These are phyloP conservation scores for Pseudochirops corinnae DNA, from an alignment of 2,797 vertebrate genomes.

Conservation along the genomic window DNA sequence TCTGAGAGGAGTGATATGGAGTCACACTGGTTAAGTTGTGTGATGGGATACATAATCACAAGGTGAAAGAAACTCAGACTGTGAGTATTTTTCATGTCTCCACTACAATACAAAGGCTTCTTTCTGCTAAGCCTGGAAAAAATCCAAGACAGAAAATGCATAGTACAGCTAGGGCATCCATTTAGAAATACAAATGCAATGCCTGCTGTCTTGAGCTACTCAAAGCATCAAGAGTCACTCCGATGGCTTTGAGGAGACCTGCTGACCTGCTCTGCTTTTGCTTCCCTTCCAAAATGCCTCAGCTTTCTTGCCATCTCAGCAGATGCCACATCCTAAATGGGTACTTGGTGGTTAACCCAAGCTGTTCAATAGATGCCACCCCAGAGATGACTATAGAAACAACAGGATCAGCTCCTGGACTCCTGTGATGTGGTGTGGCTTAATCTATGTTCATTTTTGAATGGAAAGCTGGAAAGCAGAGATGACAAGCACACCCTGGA, in stretches of 20 bases:
- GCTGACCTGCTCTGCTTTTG: background rate
- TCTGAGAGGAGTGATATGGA: background rate
- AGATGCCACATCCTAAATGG: background rate
- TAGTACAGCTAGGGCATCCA: background rate
- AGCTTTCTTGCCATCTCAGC: background rate
- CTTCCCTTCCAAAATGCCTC: background rate
- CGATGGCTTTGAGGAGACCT: background rate
- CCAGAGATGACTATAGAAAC: background rate
- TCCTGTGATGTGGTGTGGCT: background rate
- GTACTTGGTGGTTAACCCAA: background rate
- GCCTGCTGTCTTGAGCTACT: background rate
- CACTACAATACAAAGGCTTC: background rate
- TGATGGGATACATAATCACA: background rate
- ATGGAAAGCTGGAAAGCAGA: slow-evolving; percentile 22
- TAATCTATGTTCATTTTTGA: slow-evolving; percentile 14
- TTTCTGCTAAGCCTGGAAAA: slow-evolving; percentile 39
- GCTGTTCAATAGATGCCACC: background rate
- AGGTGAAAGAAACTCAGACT: slow-evolving; percentile 27
- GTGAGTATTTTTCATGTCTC: slow-evolving; percentile 7
- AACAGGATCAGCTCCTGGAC: background rate
- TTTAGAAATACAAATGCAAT: background rate
- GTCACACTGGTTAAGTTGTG: background rate
- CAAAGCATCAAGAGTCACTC: background rate
- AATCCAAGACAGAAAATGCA: slow-evolving; percentile 28
- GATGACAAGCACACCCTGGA: background rate